phyloP scores from a whole-genome alignment of 2,797 vertebrate species.

The Sardinella longiceps region DNA sequence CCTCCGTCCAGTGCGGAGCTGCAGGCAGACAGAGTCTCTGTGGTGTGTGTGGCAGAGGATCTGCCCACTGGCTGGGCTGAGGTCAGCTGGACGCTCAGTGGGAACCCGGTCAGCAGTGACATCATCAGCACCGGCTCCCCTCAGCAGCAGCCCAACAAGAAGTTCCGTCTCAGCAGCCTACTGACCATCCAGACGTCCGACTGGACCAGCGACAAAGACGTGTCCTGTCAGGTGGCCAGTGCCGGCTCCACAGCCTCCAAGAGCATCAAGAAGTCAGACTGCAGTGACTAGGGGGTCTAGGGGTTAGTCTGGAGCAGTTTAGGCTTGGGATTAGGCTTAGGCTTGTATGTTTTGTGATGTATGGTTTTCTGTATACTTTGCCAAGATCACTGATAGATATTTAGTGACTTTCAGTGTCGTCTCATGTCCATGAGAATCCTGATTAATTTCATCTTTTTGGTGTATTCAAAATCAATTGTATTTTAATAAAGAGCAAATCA shows the following conservation, averaged over 20 bases:
- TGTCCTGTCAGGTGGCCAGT: constrained; percentile 60
- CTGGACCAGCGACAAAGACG: constrained; percentile 54
- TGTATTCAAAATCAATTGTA: neutral
- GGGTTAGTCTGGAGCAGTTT: neutral
- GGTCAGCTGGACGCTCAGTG: constrained; percentile 63
- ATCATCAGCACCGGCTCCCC: constrained; percentile 62
- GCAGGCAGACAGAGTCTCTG: constrained; percentile 46
- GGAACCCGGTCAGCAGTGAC: constrained; percentile 57
- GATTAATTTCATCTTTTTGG: too few species aligned
- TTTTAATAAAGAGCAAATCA: neutral
- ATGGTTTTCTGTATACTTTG: too few species aligned
- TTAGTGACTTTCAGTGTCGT: too few species aligned
- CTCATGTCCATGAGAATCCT: too few species aligned
- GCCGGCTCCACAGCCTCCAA: constrained; percentile 53
- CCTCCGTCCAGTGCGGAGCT: constrained; percentile 67
- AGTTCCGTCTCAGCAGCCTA: constrained; percentile 67
- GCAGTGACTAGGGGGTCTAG: constrained; percentile 42
- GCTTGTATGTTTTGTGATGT: too few species aligned
- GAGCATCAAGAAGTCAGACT: constrained; percentile 57
- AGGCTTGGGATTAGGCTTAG: too few species aligned
- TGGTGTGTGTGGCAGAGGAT: constrained; percentile 64
- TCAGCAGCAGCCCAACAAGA: constrained; percentile 58
- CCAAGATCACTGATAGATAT: too few species aligned
- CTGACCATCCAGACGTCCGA: constrained; percentile 58
- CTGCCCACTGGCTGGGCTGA: constrained; percentile 58